Conservation (phyloP, 2,797 vertebrate genomes). For the Muraenolepis orangiensis region DNA sequence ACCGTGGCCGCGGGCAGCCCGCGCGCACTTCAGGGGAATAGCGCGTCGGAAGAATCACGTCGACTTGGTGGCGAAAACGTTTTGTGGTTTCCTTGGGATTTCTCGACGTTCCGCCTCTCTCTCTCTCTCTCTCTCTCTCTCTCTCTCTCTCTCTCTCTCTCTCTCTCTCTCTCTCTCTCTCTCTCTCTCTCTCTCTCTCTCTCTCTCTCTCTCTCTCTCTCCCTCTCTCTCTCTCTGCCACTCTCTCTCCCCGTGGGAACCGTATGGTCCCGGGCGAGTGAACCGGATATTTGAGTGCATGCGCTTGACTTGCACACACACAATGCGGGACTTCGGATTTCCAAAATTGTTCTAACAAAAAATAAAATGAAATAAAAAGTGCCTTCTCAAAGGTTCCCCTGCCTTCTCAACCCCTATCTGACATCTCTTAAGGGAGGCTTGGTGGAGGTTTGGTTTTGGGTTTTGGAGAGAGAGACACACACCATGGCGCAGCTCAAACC, state of each 20-base stretch:
- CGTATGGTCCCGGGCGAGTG: background rate
- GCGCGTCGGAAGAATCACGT: background rate
- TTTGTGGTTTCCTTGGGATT: no score
- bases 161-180: no score
- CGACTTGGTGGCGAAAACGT: background rate
- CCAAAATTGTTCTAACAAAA: constrained; percentile 34
- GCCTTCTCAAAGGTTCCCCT: constrained; percentile 10
- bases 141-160: no score
- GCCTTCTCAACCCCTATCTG: background rate
- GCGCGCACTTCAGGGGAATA: background rate
- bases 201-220: background rate
- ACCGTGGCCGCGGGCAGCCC: background rate
- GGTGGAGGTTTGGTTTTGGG: no score
- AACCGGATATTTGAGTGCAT: background rate
- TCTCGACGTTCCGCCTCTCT: no score
- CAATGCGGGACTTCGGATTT: constrained; percentile 26
- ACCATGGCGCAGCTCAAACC: constrained; percentile 17
- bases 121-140: no score
- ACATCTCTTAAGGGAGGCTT: no score
- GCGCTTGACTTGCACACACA: constrained; percentile 27
- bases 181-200: background rate
- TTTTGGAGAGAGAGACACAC: background rate
- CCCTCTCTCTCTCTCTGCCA: no score
- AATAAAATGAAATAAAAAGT: constrained; percentile 35
- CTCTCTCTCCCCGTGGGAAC: background rate